Evolutionary conservation across 2,113 vertebrate species (phyloP), one percentile per base, ranked within the genome.

Genomic region (Hypocryptadius cinnamomeus): DNA sequence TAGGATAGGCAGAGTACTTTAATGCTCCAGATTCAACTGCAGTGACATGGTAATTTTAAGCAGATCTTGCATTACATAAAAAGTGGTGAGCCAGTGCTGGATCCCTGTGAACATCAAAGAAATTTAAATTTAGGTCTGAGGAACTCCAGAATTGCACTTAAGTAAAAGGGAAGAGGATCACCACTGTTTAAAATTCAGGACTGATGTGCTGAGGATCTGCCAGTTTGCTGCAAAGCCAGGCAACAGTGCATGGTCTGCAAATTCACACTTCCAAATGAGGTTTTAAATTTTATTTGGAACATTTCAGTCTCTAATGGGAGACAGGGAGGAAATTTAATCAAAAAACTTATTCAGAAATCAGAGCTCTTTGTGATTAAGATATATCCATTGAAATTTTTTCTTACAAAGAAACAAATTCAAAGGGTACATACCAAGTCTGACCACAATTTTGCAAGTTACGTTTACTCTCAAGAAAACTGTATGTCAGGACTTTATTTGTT

Each of bases 401-500:
- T 79, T 54, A 70, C 11, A 66, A 82, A 79, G 45, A 82, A 89
- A 56, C 15, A 78, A 82, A 54, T 24, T 72, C 18, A 23, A 47
- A 72, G 33, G n/a, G 40, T 63, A 86, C 30, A 33, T 30, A 85
- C 9, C 16, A 80, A 86, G 21, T 47, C 71, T 88, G 72, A 88
- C 37, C 16, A 76, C 39, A 91, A 79, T 68, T 88, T 84, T 86
- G 39, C 35, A 92, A 81, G 39, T 65, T 64, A 87, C 3, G 6
- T 73, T 89, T 87, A 79, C 25, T 93, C 50, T 65, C 54, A 59
- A 68, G 47, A 93, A 90, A 95, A 85, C 35, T n/a, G 3, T 57
- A 60, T 84, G 45, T 83, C 74, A 87, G 45, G 66, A 87, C 35
- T 92, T 87, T 22, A 83, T 89, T 95, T 96, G 93, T 92, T 96